Evolutionary conservation across 2,113 vertebrate species (phyloP).

Genomic region (Baryphthengus martii): DNA sequence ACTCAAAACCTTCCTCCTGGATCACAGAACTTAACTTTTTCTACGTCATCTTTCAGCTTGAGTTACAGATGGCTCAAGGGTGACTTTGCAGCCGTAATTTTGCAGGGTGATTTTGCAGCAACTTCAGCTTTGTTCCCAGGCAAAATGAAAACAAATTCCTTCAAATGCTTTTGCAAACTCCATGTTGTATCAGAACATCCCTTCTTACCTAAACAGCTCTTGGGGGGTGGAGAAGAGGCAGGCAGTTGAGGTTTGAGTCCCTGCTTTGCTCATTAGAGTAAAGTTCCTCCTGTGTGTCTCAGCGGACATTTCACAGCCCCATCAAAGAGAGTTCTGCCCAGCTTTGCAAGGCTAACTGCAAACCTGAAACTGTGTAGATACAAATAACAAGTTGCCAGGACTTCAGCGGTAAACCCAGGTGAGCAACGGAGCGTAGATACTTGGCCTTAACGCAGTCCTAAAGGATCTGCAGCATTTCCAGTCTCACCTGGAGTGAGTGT

Average conservation of each 20-base stretch:
- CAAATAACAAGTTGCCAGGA: background rate
- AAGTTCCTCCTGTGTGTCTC: background rate
- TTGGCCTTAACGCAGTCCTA: fast-evolving
- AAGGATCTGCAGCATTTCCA: background rate
- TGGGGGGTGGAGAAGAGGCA: background rate
- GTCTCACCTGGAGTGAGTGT: background rate
- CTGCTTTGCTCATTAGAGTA: background rate
- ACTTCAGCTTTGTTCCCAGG: background rate
- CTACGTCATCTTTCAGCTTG: background rate
- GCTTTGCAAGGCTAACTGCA: background rate
- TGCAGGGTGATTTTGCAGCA: background rate
- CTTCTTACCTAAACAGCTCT: background rate
- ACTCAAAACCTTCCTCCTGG: background rate
- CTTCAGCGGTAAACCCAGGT: background rate
- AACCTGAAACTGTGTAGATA: background rate
- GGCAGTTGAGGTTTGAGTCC: background rate
- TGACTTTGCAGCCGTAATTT: too few species aligned
- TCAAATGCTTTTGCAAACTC: background rate
- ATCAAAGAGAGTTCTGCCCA: background rate
- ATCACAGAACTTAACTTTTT: background rate
- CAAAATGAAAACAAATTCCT: background rate
- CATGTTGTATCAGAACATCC: background rate
- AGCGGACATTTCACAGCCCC: background rate
- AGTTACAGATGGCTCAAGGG: background rate
- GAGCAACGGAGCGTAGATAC: background rate